Base-by-base conservation (phyloP, 2,113 vertebrate genomes). In the Todiramphus saurophagus region DNA sequence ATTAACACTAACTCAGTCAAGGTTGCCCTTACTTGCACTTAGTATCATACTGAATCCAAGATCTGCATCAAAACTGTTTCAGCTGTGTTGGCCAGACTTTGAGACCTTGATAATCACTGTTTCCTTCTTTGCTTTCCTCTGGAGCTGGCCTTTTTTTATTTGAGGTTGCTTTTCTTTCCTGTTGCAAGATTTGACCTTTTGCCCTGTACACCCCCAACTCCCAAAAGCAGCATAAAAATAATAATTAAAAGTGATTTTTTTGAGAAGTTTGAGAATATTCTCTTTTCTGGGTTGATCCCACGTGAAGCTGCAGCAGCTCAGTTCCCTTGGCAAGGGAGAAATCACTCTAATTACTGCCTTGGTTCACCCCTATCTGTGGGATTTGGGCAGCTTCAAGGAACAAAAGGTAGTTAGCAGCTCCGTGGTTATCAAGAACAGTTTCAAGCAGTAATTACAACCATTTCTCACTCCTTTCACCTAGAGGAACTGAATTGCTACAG, bases 151-250 rank as follows among this genome's bases (percentile, higher is more conserved):
- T 89, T 89, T 44, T 68, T 13, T 81, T 76, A 2, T 78, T 43
- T 83, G 37, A 92, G 24, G 8, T 43, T 72, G 37, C 79, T 90
- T 70, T 83, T 41, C 21, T 74, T 88, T 55, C 58, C 55, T 59
- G 39, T 88, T 63, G 56, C 21, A 67, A 2, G 3, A 37, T 64
- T 83, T 92, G 18, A 18, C 56, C 10, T 14, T 18, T 81, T 33
- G 11, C 13, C 6, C 4, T 69, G 5, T 31, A 33, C 3, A 5
- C 7, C 8, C 13, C 18, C 7, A 3, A 3, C 11, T 3, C 11
- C 11, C 20, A 23, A 56, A 85, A 37, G 5, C 9, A 56, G 20
- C 11, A 55, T 28, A 56, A 74, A 50, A 33, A 50, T 18, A 58
- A 31, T n/a, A 33, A 25, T 72, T n/a, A 56, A 67, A 27, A 63